Base-by-base conservation (phyloP, 2,888 invertebrate genomes). In the Molorchus minor region DNA sequence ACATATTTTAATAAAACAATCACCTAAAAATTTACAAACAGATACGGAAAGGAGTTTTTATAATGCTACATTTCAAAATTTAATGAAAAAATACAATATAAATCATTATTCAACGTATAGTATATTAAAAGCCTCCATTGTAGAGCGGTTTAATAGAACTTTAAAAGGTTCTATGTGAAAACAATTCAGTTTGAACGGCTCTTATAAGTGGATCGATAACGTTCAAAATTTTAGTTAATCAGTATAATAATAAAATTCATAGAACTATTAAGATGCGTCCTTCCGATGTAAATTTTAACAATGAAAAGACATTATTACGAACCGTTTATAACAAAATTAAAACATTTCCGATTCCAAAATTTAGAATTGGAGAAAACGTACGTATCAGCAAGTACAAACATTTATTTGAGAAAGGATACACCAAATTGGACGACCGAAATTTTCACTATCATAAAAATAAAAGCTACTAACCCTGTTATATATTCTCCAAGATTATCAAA, bases 401-500 rank as follows among this genome's bases (percentile, higher is more conserved):
- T 10, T 33, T 70, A 3, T 77, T 77, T 61, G 70, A 69, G 5
- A 78, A 78, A 68, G 73, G 73, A 2, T 79, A 76, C 46, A 1
- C 73, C 75, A 0, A 75, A 74, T 51, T 79, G 76, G 75, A 62
- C 73, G 1, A 74, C 70, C 0, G 77, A 79, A 61, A 62, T 79
- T 36, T 79, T 78, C 57, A 73, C 53, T 38, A 65, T 79, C 15
- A 25, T 8, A 20, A 66, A 71, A 66, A 65, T 76, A 2, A 41
- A 71, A 17, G 59, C 61, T 13, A 75, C 75, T 2, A 71, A 70
- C 62, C 77, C 76, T 3, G 58, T 64, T 1, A 77, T 76, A 76
- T 52, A 45, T 62, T 15, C 54, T 78, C 2, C 58, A 65, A 49
- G 76, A 77, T 62, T 64, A 46, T 5, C 8, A 53, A 15, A 54